Base-by-base conservation (phyloP, 1,140 invertebrate species). In the Samia ricini region DNA sequence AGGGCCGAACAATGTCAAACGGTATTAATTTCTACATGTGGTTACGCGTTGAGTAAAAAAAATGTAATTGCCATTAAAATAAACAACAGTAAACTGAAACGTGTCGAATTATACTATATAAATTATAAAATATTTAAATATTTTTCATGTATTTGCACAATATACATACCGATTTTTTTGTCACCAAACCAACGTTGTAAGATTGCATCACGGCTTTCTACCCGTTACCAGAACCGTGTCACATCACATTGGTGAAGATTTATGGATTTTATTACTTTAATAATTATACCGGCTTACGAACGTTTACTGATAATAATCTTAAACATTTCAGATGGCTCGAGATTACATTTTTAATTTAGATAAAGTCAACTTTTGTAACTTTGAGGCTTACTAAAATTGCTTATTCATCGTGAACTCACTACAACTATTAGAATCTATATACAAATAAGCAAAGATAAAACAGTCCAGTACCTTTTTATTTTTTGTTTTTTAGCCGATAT, bases 161-260 rank as follows among this genome's bases (percentile, higher is more conserved):
- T 15, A 42, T 42, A 42, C 12, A 42, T 1, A 42, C 33, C 3
- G 10, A 3, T 15, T 42, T 15, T 42, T 42, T 42, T 42, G 33
- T 42, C 33, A 42, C 33, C 33, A 15, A 42, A 4, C 33, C 33
- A 42, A 42, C 10, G 12, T 12, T 12, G 33, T 52, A 52, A 20
- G 56, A 36, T 77, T 77, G 66, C 75, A 51, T 72, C 75, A 77
- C 52, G 52, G 72, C 75, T 77, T 77, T 77, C 75, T 72, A 77
- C 65, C 62, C 56, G 57, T 56, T 36, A 22, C 56, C 51, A 52
- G 33, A 49, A 56, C 69, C 26, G 60, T 62, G 56, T 60, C 59
- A 66, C 64, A 63, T 56, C 42, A 50, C 21, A 49, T 50, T 48
- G 23, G 60, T 55, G 52, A 70, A 74, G 71, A 76, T 72, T 71